phyloP scores from a whole-genome alignment of 2,888 invertebrate genomes.

The Chaetogeoica ovagalla region DNA sequence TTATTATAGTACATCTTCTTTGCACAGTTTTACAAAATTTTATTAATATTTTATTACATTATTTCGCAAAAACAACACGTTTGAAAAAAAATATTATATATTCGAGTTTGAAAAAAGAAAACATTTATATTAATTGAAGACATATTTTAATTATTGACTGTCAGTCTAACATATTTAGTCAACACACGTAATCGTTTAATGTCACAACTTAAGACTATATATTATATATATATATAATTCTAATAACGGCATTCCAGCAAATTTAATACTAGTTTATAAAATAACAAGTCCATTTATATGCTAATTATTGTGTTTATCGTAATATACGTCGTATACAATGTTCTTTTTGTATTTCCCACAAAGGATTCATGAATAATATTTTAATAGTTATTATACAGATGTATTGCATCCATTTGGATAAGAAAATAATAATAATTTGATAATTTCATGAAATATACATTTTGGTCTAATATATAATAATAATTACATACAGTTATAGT shows the following conservation, averaged over 20 bases:
- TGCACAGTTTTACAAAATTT: too few relatives aligned
- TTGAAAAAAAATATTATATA: too few relatives aligned
- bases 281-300: conserved; percentile 41
- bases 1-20: too few relatives aligned
- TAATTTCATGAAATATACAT: neutral
- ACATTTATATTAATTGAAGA: too few relatives aligned
- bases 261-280: conserved; percentile 20
- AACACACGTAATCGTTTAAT: neutral
- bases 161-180: neutral
- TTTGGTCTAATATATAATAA: neutral
- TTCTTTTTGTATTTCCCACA: neutral
- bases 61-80: too few relatives aligned
- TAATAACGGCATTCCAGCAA: conserved; percentile 28
- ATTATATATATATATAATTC: neutral
- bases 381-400: neutral
- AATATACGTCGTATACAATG: neutral
- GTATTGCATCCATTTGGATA: neutral
- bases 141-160: too few relatives aligned
- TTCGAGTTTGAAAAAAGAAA: too few relatives aligned
- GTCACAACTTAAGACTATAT: neutral
- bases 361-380: neutral
- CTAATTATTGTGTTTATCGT: neutral
- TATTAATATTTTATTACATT: too few relatives aligned
- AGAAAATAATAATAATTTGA: too few relatives aligned
- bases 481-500: too few relatives aligned